phyloP scores from a whole-genome alignment of 2,888 invertebrate species.

The Zhengitettix transpicula region DNA sequence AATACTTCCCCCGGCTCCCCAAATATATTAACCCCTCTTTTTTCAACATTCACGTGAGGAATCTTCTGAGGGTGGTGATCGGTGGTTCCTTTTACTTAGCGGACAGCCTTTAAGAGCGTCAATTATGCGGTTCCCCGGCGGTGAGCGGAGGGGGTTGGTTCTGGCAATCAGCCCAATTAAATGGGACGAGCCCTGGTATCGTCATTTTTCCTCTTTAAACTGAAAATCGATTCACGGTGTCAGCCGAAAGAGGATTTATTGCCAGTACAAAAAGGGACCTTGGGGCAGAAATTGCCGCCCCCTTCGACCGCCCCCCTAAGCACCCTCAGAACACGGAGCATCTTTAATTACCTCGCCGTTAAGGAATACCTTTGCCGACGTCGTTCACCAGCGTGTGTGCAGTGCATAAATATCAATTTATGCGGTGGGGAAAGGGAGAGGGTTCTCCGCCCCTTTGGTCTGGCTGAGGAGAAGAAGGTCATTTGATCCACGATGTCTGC shows the following conservation, averaged over 20 bases:
- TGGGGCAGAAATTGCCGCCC: background rate
- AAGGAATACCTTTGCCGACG: too few relatives aligned
- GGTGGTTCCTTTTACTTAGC: slow-evolving; percentile 1
- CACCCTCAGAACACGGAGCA: too few relatives aligned
- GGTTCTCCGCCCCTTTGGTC: too few relatives aligned
- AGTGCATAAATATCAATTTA: too few relatives aligned
- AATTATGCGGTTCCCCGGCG: slow-evolving; percentile 4
- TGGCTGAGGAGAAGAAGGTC: too few relatives aligned
- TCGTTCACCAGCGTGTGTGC: too few relatives aligned
- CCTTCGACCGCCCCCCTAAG: too few relatives aligned
- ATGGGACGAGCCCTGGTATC: background rate
- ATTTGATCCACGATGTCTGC: too few relatives aligned
- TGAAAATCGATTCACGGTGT: slow-evolving; percentile 3
- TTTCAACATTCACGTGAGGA: background rate
- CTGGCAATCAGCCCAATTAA: slow-evolving; percentile 2
- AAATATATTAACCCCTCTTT: background rate
- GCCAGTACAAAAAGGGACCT: slow-evolving; percentile 1
- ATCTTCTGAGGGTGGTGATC: background rate
- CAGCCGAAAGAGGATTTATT: slow-evolving; percentile 6
- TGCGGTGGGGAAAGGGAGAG: too few relatives aligned
- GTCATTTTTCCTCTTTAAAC: slow-evolving; percentile 2
- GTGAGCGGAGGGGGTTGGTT: background rate
- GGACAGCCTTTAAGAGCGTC: slow-evolving; percentile 5
- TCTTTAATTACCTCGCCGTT: too few relatives aligned
- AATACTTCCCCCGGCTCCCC: slow-evolving; percentile 3